These are phyloP conservation scores for Aporophyla nigra DNA, from an alignment of 2,888 invertebrate genomes.

Conservation along the genomic window DNA sequence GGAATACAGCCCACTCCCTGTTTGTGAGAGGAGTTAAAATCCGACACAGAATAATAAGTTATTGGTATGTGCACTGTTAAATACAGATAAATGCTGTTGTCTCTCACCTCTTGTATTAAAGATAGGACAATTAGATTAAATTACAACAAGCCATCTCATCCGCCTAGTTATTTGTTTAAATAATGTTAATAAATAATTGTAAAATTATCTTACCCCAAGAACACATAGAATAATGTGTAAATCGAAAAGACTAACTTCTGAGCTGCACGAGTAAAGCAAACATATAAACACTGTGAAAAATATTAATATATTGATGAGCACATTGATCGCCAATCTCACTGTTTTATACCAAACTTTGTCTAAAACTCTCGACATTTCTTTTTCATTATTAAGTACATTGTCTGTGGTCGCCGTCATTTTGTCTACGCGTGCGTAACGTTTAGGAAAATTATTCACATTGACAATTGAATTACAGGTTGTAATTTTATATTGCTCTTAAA, in stretches of 20 bases:
- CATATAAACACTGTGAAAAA: constrained; percentile 72
- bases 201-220: constrained; percentile 72
- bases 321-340: constrained; percentile 66
- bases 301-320: constrained; percentile 70
- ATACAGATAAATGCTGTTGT: not conserved
- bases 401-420: constrained; percentile 57
- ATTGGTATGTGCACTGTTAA: not conserved
- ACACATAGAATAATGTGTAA: constrained; percentile 75
- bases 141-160: not conserved
- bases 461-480: not conserved
- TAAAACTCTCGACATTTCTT: constrained; percentile 18
- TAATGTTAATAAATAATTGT: not conserved
- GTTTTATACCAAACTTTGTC: constrained; percentile 64
- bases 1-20: too few species aligned
- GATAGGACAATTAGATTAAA: not conserved
- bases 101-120: not conserved
- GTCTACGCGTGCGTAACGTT: constrained; percentile 7
- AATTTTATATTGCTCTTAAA: constrained; percentile 12
- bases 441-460: not conserved
- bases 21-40: too few species aligned
- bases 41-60: not conserved
- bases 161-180: too few species aligned
- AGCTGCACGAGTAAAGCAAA: constrained; percentile 68
- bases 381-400: constrained; percentile 20
- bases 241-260: constrained; percentile 59